phyloP scores from a whole-genome alignment of 2,888 invertebrate genomes.

The Drosophila subquinaria region DNA sequence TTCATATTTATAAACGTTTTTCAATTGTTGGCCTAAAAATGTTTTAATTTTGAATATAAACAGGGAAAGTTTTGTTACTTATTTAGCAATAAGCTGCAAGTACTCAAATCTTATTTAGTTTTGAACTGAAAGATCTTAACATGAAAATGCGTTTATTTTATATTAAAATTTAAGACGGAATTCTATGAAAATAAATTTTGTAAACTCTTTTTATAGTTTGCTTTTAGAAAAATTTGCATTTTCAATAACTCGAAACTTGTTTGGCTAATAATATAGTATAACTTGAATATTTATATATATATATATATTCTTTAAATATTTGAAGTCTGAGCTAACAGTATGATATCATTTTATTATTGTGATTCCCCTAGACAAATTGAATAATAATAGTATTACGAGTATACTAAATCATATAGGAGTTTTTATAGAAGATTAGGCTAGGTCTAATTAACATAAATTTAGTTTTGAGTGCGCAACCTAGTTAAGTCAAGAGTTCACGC shows the following conservation, averaged over 20 bases:
- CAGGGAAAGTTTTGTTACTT: no score
- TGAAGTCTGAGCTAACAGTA: not conserved
- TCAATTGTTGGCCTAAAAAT: no score
- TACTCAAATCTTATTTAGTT: no score
- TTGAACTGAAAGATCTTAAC: no score
- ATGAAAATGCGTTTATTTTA: no score
- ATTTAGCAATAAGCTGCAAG: not conserved
- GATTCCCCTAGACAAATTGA: conserved; percentile 4
- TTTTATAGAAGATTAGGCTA: conserved; percentile 7
- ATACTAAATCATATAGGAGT: not conserved
- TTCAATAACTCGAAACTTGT: not conserved
- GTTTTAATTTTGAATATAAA: no score
- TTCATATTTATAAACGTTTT: no score
- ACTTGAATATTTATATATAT: not conserved
- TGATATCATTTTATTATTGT: conserved; percentile 14
- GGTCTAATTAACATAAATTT: not conserved
- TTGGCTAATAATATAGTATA: conserved; percentile 3
- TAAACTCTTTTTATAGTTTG: not conserved
- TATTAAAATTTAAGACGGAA: not conserved
- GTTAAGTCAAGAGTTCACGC: not conserved
- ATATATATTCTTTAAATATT: not conserved
- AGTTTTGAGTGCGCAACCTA: not conserved
- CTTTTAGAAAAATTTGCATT: not conserved
- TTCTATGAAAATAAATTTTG: not conserved
- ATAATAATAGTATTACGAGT: not conserved